A percentile compares a stretch with the other conserved stretches of the same genome.
Conservation (phyloP, 2,797 vertebrate species). For the Pantherophis alleghaniensis region DNA sequence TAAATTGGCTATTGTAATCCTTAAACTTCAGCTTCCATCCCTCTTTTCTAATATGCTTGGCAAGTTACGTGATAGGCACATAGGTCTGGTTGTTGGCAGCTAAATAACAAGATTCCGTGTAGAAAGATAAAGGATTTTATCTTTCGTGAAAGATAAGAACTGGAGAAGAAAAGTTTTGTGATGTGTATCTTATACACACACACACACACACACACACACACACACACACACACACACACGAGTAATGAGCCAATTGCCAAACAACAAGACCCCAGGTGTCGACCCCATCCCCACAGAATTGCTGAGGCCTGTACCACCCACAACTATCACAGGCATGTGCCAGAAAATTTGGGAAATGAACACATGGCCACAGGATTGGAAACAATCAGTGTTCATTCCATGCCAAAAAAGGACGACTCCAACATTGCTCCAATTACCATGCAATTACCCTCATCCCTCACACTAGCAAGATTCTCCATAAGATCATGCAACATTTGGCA, state of each 20-base stretch:
- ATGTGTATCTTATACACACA: not conserved
- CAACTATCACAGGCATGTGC: not conserved
- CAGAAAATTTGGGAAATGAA: not conserved
- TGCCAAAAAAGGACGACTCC: not conserved
- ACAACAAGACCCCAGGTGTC: not conserved
- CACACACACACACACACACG: not conserved
- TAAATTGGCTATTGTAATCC: not conserved
- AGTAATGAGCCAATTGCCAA: not conserved
- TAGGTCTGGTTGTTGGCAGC: not conserved
- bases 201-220: not conserved
- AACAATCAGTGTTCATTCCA: not conserved
- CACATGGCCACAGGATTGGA: not conserved
- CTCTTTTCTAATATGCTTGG: not conserved
- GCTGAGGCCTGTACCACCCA: not conserved
- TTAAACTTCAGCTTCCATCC: not conserved
- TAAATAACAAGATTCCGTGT: not conserved
- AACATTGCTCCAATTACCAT: not conserved
- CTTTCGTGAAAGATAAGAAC: not conserved
- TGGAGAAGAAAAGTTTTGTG: not conserved
- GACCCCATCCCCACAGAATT: accelerated
- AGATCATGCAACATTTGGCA: not conserved
- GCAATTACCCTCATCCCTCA: not conserved
- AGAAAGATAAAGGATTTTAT: not conserved
- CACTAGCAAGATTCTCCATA: not conserved
- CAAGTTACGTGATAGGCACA: not conserved